Evolutionary conservation across 2,797 vertebrate genomes (phyloP).

Genomic region (Accipiter superciliosus): DNA sequence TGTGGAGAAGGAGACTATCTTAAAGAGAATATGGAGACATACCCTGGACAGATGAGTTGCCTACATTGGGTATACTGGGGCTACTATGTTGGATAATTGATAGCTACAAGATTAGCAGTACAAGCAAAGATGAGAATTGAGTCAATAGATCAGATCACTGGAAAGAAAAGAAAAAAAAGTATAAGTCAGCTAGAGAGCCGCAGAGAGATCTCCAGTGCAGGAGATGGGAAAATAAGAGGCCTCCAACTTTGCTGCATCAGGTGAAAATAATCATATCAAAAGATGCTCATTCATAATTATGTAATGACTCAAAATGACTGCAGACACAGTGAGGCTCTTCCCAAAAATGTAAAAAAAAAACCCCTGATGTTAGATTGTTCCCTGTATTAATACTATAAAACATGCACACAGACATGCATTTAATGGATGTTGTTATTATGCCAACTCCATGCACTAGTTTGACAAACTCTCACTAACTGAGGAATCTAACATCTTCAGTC

Average conservation of each 20-base stretch:
- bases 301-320: neutral
- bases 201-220: neutral
- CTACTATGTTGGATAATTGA: neutral
- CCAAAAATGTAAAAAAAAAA: neutral
- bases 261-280: neutral
- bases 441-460: neutral
- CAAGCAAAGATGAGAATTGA: neutral
- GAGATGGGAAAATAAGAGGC: neutral
- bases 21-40: neutral
- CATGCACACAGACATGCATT: neutral
- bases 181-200: neutral
- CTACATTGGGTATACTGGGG: neutral
- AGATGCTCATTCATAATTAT: neutral
- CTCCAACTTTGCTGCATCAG: neutral
- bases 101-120: neutral
- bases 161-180: neutral
- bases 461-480: neutral
- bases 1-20: neutral
- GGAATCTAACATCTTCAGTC: neutral
- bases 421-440: neutral
- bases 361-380: neutral
- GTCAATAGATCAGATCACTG: neutral
- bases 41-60: neutral
- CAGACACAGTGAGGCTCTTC: neutral
- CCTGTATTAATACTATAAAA: neutral